These are phyloP conservation scores for Brachystomella parvula DNA, from an alignment of 1,140 invertebrate genomes.

Conservation along the genomic window DNA sequence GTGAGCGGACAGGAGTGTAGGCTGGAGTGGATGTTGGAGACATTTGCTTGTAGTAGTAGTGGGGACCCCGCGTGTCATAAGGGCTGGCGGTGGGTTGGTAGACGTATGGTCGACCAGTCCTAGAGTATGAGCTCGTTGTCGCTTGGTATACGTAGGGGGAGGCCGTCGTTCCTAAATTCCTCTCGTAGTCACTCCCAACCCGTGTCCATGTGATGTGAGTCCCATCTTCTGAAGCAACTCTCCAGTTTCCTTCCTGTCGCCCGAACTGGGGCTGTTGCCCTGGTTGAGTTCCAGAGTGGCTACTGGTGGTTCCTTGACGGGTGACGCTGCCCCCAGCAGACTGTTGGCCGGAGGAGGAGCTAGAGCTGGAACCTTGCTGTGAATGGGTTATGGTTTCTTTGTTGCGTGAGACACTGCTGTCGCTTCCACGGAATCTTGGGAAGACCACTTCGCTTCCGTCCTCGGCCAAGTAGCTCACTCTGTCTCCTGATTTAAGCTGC, in stretches of 20 bases:
- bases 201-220: slow-evolving; percentile 7
- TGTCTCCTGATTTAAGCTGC: background rate
- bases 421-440: background rate
- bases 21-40: background rate
- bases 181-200: background rate
- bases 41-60: background rate
- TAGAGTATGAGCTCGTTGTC: too few relatives aligned
- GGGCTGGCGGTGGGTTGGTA: background rate
- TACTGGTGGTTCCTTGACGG: too few relatives aligned
- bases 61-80: background rate
- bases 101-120: background rate
- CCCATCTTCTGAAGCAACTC: background rate
- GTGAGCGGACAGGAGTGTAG: background rate
- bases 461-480: background rate
- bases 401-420: background rate
- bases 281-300: too few relatives aligned
- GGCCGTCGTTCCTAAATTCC: background rate
- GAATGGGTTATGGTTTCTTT: too few relatives aligned
- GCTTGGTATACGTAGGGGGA: background rate
- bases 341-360: too few relatives aligned
- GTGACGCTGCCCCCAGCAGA: too few relatives aligned
- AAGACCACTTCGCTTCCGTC: background rate
- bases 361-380: too few relatives aligned
- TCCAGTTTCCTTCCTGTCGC: slow-evolving; percentile 1
- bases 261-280: too few relatives aligned